Evolutionary conservation across 2,888 invertebrate genomes (phyloP), one percentile per base, ranked within the genome.

Genomic region (Eumacrocentrus americanus): DNA sequence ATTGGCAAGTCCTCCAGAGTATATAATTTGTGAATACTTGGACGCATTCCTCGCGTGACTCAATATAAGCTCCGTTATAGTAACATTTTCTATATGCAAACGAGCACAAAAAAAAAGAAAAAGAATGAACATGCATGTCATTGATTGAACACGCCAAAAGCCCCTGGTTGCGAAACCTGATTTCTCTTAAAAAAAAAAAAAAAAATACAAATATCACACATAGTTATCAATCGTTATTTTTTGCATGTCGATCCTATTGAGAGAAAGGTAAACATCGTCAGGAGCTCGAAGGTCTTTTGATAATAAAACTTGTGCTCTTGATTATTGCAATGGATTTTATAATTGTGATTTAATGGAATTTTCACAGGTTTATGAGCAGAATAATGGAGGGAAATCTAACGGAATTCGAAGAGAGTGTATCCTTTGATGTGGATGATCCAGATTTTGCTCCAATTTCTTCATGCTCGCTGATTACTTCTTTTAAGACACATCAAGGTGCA

Each of bases 331-430:
- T 14, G n/a, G 5, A 46, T n/a, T 22, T 20, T 7, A 12, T 25
- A 16, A 18, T 42, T n/a, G n/a, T n/a, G n/a, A 23, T 46, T 23
- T 12, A 23, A 12, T 12, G 18, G 23, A 14, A 22, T 46, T 23
- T 25, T 25, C 12, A 29, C 16, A 16, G 1, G 29, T 29, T 18
- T 7, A 50, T 14, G 11, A 34, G 3, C 16, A 40, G 25, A 12
- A 63, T 29, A 54, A 71, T 70, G 64, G 72, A 72, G 63, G 70
- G 70, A 53, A 67, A 66, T 23, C 62, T 80, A 62, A 79, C 79
- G 55, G 79, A 80, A 65, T 79, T 78, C 63, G 79, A 80, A 60
- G 79, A 80, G 69, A 79, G 67, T 65, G 70, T 80, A 58, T 75
- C 70, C 58, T 80, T 80, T 67, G 80, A 80, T 64, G 67, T 73